A percentile compares a stretch with the other conserved stretches of the same genome.
Conservation (phyloP, 1,140 invertebrate genomes). For the Leptoteleia sp. region DNA sequence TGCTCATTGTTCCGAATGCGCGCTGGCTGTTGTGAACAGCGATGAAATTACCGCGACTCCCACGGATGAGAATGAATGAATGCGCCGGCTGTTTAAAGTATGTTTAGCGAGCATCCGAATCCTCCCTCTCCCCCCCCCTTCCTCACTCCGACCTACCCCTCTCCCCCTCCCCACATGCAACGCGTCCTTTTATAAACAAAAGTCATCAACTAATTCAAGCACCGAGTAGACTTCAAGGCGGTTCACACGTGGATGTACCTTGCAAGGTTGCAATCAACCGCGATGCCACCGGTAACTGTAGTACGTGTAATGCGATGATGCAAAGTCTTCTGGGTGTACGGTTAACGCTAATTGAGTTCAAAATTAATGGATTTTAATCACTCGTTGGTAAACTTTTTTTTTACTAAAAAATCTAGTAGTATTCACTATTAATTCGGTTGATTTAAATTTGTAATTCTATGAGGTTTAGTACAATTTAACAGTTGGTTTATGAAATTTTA, state of each 20-base stretch:
- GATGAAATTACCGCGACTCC: constrained; percentile 62
- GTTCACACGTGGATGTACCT: constrained; percentile 18
- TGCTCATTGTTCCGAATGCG: constrained; percentile 66
- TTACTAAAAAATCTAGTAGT: no score
- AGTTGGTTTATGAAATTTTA: no score
- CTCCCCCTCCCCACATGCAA: background rate
- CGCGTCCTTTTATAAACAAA: constrained; percentile 27
- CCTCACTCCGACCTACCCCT: background rate
- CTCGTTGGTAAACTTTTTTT: no score
- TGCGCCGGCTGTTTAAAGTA: constrained; percentile 31
- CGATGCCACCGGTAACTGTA: no score
- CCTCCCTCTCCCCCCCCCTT: constrained; percentile 1
- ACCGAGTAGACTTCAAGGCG: constrained; percentile 9
- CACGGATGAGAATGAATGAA: constrained; percentile 58
- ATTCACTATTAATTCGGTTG: no score
- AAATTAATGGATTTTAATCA: no score
- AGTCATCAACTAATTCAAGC: constrained; percentile 28
- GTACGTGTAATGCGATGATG: no score
- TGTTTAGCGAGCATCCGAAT: constrained; percentile 30
- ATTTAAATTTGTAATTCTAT: no score
- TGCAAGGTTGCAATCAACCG: constrained; percentile 18
- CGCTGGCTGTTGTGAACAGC: constrained; percentile 51
- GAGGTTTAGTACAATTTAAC: no score
- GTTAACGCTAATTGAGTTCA: no score
- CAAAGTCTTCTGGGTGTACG: no score